Evolutionary conservation across 2,797 vertebrate genomes (phyloP).

Genomic region (Cynodonichthys magdalenae): DNA sequence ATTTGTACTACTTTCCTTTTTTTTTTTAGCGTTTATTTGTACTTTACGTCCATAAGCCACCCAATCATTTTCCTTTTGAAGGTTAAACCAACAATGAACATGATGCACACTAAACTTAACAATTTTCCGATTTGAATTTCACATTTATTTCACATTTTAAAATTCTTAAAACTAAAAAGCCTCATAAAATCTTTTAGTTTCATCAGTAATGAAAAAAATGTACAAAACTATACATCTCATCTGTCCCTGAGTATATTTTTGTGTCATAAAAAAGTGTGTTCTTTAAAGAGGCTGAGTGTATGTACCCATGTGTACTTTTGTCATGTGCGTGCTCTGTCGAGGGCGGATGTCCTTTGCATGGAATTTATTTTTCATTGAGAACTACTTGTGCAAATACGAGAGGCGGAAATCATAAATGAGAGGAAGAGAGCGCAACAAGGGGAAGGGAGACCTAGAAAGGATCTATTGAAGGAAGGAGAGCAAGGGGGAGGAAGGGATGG

Average conservation of each 20-base stretch:
- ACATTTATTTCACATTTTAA: neutral
- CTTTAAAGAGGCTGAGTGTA: slow-evolving; percentile 36
- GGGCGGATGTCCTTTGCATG: slow-evolving; percentile 67
- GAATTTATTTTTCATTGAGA: slow-evolving; percentile 77
- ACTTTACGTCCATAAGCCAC: too few relatives aligned
- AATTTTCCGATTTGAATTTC: too few relatives aligned
- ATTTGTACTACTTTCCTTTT: too few relatives aligned
- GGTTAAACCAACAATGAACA: too few relatives aligned
- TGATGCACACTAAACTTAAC: too few relatives aligned
- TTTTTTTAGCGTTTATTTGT: too few relatives aligned
- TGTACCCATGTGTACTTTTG: slow-evolving; percentile 52
- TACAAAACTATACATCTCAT: neutral
- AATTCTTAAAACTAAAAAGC: too few relatives aligned
- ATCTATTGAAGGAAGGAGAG: slow-evolving; percentile 60
- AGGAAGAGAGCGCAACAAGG: slow-evolving; percentile 62
- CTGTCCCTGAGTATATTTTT: neutral
- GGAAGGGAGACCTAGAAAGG: slow-evolving; percentile 57
- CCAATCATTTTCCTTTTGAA: too few relatives aligned
- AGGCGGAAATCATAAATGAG: slow-evolving; percentile 71
- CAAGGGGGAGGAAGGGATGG: slow-evolving; percentile 59
- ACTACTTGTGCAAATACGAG: slow-evolving; percentile 78
- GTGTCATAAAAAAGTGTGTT: slow-evolving; percentile 7
- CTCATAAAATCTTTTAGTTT: neutral
- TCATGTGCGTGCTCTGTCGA: slow-evolving; percentile 35
- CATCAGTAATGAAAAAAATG: slow-evolving; percentile 6